These are phyloP conservation scores for Cremastinae sp. DNA, from an alignment of 2,888 invertebrate genomes.

Conservation along the genomic window DNA sequence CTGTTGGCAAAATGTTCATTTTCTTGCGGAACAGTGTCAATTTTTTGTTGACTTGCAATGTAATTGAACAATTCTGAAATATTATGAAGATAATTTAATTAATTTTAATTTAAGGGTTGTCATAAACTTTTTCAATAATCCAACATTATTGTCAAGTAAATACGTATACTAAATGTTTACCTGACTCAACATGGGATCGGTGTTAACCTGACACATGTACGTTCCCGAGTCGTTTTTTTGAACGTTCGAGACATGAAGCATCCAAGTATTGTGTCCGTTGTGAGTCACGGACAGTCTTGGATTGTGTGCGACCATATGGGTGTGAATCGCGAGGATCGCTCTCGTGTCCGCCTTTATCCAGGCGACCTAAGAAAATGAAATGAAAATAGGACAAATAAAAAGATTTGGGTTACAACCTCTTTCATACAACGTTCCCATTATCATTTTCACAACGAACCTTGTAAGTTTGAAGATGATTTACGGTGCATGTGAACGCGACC, in stretches of 20 bases:
- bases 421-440: neutral
- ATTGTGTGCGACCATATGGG: constrained; percentile 94
- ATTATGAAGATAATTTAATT: no score
- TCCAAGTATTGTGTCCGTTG: constrained; percentile 97
- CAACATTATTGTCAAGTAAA: no score
- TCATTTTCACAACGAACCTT: constrained; percentile 84
- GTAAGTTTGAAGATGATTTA: constrained; percentile 92
- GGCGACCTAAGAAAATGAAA: constrained; percentile 85
- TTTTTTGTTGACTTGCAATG: no score
- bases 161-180: constrained; percentile 80
- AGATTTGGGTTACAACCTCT: neutral
- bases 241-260: constrained; percentile 93
- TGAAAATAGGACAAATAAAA: neutral
- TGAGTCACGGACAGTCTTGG: constrained; percentile 92
- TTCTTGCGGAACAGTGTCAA: no score
- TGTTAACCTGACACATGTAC: constrained; percentile 97
- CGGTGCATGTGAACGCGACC: constrained; percentile 93
- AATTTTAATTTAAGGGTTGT: no score
- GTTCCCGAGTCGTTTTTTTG: constrained; percentile 95
- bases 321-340: constrained; percentile 93
- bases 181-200: constrained; percentile 94
- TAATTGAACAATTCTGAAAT: no score
- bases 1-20: no score
- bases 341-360: constrained; percentile 96
- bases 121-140: no score